Percentiles rank a stretch among this genome's conserved stretches.
Evolutionary conservation across 2,888 invertebrate species (phyloP).

Genomic region (Agelastica alni): DNA sequence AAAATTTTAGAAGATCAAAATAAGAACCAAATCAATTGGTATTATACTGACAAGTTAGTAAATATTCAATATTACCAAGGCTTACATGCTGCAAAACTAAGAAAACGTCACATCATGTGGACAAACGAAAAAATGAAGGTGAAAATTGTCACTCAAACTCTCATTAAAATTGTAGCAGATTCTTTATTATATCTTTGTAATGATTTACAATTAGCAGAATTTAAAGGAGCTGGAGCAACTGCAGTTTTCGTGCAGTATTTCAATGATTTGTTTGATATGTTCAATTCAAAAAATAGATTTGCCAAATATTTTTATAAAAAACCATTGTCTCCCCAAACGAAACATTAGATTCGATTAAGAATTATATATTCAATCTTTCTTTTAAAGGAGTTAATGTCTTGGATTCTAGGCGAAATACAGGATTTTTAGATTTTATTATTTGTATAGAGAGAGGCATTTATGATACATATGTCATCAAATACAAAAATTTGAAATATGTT

Average conservation of each 20-base stretch:
- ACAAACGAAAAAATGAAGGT: slow-evolving; percentile 36
- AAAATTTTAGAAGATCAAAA: slow-evolving; percentile 24
- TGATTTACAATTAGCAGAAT: slow-evolving; percentile 12
- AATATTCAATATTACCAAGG: slow-evolving; percentile 30
- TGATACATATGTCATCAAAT: too few species aligned
- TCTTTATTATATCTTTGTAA: slow-evolving; percentile 12
- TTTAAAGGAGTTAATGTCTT: too few species aligned
- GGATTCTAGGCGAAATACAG: too few species aligned
- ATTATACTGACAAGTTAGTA: slow-evolving; percentile 29
- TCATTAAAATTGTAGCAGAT: neutral
- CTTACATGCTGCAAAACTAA: slow-evolving; percentile 34
- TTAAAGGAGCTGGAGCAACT: slow-evolving; percentile 8
- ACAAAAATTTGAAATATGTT: too few species aligned
- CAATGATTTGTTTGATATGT: neutral
- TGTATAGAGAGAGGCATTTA: too few species aligned
- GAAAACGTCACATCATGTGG: slow-evolving; percentile 31
- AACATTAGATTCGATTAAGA: too few species aligned
- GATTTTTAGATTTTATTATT: too few species aligned
- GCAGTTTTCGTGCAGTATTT: neutral
- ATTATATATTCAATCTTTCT: too few species aligned
- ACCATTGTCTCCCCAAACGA: too few species aligned
- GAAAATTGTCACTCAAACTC: slow-evolving; percentile 32
- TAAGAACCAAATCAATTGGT: slow-evolving; percentile 32
- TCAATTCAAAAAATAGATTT: slow-evolving; percentile 3
- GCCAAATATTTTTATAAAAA: too few species aligned